These are phyloP conservation scores for Pangasius larnaudii DNA, from an alignment of 2,797 vertebrate genomes.

Conservation along the genomic window DNA sequence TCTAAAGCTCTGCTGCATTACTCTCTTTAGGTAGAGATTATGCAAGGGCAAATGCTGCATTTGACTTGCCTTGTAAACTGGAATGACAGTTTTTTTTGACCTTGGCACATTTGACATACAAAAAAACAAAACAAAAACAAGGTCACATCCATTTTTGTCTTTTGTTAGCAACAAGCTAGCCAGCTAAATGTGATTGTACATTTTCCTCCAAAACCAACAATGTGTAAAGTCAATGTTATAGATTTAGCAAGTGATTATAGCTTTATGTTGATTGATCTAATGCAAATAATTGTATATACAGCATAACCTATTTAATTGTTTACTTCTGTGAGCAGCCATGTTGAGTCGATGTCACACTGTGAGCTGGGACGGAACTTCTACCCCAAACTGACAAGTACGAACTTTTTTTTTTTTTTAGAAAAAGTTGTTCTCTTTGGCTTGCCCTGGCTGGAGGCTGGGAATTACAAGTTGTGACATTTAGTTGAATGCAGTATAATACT, in stretches of 20 bases:
- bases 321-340: background rate
- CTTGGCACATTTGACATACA: too few relatives aligned
- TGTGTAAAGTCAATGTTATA: too few relatives aligned
- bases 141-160: too few relatives aligned
- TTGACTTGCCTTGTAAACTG: too few relatives aligned
- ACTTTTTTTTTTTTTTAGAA: background rate
- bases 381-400: background rate
- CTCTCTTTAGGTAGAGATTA: background rate
- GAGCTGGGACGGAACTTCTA: too few relatives aligned
- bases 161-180: background rate
- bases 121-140: too few relatives aligned
- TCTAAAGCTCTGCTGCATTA: background rate
- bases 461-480: background rate
- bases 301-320: background rate
- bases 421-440: background rate
- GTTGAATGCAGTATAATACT: too few relatives aligned
- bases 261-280: background rate
- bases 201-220: too few relatives aligned
- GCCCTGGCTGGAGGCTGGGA: background rate
- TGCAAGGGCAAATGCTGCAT: too few relatives aligned
- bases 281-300: background rate
- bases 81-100: too few relatives aligned
- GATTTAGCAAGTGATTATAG: background rate
- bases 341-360: background rate
- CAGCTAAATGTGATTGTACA: background rate